Conservation (phyloP, 2,888 invertebrate genomes). For the Ecdyonurus torrentis region DNA sequence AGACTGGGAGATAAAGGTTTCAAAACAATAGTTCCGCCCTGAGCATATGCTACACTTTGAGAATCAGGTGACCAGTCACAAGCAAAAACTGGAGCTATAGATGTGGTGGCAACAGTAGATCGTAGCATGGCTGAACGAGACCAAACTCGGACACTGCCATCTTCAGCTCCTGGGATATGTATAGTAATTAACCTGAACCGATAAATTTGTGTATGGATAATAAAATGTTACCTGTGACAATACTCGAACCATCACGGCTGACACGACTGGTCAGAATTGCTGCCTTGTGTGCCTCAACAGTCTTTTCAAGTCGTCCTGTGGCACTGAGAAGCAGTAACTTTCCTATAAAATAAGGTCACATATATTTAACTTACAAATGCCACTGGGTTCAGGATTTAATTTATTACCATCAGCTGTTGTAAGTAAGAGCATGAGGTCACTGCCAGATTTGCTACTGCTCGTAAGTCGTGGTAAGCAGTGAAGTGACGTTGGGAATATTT, state of each 20-base stretch:
- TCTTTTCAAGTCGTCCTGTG: conserved; percentile 82
- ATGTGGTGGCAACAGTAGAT: conserved; percentile 54
- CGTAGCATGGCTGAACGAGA: conserved; percentile 87
- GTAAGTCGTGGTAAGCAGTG: conserved; percentile 65
- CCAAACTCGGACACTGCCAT: conserved; percentile 94
- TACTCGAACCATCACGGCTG: conserved; percentile 90
- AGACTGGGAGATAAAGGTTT: conserved; percentile 37
- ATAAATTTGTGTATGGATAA: no score
- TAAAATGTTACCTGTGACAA: conserved; percentile 72
- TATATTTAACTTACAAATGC: not conserved
- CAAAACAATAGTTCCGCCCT: conserved; percentile 36
- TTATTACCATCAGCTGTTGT: conserved; percentile 70
- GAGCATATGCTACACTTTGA: conserved; percentile 35
- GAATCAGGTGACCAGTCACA: conserved; percentile 55
- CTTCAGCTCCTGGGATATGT: conserved; percentile 74
- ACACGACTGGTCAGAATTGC: conserved; percentile 80
- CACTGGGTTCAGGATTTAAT: not conserved
- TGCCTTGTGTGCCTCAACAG: conserved; percentile 79
- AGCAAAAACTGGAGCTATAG: conserved; percentile 51
- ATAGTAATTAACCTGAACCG: not conserved
- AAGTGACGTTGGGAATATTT: conserved; percentile 78
- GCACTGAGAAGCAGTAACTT: conserved; percentile 78
- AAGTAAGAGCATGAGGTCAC: conserved; percentile 70
- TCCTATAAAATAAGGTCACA: conserved; percentile 25
- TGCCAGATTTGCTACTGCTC: conserved; percentile 28